A percentile compares a stretch with the other conserved stretches of the same genome.
phyloP scores from a whole-genome alignment of 2,888 invertebrate species.

The Seira ritae region DNA sequence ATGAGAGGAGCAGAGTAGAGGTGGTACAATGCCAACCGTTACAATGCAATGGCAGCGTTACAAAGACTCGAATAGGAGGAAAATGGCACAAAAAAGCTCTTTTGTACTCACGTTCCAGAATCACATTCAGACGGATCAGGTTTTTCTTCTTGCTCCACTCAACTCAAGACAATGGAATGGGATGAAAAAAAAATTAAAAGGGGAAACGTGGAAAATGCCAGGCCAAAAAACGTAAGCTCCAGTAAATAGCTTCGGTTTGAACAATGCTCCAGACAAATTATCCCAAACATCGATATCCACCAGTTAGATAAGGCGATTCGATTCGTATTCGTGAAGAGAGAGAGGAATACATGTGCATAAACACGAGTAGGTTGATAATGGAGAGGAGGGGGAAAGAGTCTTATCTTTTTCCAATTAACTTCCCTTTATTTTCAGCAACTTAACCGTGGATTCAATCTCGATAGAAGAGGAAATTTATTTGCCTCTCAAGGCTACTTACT shows the following conservation, averaged over 20 bases:
- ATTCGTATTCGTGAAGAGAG: too few species aligned
- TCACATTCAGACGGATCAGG: too few species aligned
- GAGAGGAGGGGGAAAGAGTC: not conserved
- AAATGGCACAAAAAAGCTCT: not conserved
- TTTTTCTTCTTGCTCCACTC: too few species aligned
- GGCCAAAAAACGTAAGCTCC: not conserved
- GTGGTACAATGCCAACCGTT: too few species aligned
- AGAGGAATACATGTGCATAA: too few species aligned
- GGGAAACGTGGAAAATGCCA: not conserved
- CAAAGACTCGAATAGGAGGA: not conserved
- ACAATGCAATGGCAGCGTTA: too few species aligned
- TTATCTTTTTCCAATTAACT: constrained; percentile 20
- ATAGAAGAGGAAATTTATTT: not conserved
- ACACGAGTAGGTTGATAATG: not conserved
- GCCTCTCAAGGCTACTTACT: not conserved
- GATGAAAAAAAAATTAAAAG: too few species aligned
- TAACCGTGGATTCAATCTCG: not conserved
- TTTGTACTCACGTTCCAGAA: not conserved
- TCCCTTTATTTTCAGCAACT: not conserved
- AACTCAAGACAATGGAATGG: too few species aligned
- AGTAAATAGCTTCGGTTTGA: not conserved
- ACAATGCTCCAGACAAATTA: not conserved
- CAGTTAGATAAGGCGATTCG: too few species aligned
- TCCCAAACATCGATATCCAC: not conserved
- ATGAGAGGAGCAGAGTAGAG: not conserved